Conservation (phyloP, 2,797 vertebrate genomes). For the Chrysocyon brachyurus region DNA sequence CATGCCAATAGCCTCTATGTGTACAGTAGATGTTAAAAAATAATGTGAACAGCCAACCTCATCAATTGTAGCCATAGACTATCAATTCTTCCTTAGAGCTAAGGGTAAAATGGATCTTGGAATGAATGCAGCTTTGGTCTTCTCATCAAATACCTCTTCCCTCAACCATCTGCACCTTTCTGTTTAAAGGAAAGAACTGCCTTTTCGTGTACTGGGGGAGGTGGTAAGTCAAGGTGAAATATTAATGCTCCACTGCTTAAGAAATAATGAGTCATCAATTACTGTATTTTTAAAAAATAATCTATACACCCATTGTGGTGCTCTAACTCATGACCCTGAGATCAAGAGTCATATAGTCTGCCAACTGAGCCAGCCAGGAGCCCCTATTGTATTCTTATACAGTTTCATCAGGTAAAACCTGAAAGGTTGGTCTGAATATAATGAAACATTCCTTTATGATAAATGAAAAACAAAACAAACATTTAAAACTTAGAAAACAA, state of each 20-base stretch:
- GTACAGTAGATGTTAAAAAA: background rate
- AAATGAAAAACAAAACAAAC: background rate
- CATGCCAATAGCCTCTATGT: background rate
- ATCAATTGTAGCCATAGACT: background rate
- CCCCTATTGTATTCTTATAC: background rate
- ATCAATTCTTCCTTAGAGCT: background rate
- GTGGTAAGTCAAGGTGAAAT: background rate
- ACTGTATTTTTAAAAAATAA: background rate
- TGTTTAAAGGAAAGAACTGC: background rate
- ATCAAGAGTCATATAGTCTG: background rate
- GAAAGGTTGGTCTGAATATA: background rate
- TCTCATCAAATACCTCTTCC: background rate
- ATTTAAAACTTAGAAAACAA: conserved; percentile 24
- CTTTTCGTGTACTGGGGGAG: fast-evolving
- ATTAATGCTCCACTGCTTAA: background rate
- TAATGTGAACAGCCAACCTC: background rate
- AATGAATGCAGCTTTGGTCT: background rate
- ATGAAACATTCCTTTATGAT: background rate
- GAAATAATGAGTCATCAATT: background rate
- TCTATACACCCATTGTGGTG: background rate
- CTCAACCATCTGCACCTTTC: background rate
- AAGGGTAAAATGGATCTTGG: background rate
- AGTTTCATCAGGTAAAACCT: background rate
- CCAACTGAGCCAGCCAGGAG: background rate
- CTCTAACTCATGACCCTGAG: background rate